A percentile compares a stretch with the other conserved stretches of the same genome.
Evolutionary conservation across 30 jellyfish, hydroid and myxozoan genomes (phyloP).

Genomic region (Aurelia aurita complex sp. Pacific): DNA sequence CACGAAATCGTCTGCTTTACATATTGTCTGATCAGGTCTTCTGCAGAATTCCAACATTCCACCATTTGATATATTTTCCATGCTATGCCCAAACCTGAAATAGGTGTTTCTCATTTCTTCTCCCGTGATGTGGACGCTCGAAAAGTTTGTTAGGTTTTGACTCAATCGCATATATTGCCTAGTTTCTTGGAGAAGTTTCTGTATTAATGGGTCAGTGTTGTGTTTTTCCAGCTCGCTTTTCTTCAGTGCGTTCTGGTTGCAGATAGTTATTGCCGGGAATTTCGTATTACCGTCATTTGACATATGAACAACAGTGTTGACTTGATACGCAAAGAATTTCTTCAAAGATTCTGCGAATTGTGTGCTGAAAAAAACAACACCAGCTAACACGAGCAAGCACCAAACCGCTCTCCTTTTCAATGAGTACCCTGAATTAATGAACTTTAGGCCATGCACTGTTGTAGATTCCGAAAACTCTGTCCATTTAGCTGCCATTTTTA

Average conservation of each 20-base stretch:
- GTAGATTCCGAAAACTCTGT: conserved; percentile 36
- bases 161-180: not conserved
- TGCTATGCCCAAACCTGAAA: conserved; percentile 46
- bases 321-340: conserved; percentile 26
- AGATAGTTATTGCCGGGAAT: conserved; percentile 68
- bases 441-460: conserved; percentile 39
- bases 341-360: conserved; percentile 6
- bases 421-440: conserved; percentile 17
- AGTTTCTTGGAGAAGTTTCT: not conserved
- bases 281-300: conserved; percentile 33
- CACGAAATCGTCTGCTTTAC: conserved; percentile 28
- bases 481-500: conserved; percentile 39
- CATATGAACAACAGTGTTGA: conserved; percentile 53
- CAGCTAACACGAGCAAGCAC: conserved; percentile 19
- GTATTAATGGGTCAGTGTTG: conserved; percentile 6
- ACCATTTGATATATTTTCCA: conserved; percentile 20
- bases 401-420: conserved; percentile 5
- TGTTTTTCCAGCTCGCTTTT: conserved; percentile 30
- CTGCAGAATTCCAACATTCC: conserved; percentile 60
- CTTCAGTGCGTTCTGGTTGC: conserved; percentile 54
- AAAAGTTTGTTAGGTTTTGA: not conserved
- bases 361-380: conserved; percentile 11
- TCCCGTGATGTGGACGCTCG: conserved; percentile 10
- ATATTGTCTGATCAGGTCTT: conserved; percentile 2
- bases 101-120: conserved; percentile 22